Evolutionary conservation across 2,888 invertebrate species (phyloP).

Genomic region (Trichacis sp.): DNA sequence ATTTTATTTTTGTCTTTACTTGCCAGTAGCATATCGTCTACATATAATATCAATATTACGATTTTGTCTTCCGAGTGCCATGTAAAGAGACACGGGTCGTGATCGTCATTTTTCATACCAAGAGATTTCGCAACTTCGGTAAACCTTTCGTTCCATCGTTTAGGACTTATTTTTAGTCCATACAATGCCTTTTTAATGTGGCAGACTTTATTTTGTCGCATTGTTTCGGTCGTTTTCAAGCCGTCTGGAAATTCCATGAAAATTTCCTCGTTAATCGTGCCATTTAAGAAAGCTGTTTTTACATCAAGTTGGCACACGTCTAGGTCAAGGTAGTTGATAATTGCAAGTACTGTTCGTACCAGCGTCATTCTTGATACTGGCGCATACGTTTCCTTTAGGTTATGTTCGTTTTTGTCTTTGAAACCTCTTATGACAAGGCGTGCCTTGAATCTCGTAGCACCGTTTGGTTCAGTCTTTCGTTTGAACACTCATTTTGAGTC

Average conservation of each 20-base stretch:
- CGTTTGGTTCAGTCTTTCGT: constrained; percentile 17
- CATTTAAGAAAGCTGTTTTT: constrained; percentile 20
- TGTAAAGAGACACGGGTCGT: constrained; percentile 13
- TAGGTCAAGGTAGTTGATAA: constrained; percentile 19
- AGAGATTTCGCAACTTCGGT: constrained; percentile 23
- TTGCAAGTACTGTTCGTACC: constrained; percentile 17
- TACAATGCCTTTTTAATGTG: constrained; percentile 36
- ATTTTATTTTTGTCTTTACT: not conserved
- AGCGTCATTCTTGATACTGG: constrained; percentile 22
- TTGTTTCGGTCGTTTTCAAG: not conserved
- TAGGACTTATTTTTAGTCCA: constrained; percentile 29
- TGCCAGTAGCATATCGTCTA: too few relatives aligned
- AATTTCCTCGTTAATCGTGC: constrained; percentile 9
- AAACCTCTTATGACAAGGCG: constrained; percentile 31
- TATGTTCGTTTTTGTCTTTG: constrained; percentile 26
- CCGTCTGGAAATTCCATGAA: constrained; percentile 17
- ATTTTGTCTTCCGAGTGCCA: not conserved
- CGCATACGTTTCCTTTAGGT: too few relatives aligned
- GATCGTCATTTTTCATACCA: constrained; percentile 26
- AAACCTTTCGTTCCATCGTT: constrained; percentile 25
- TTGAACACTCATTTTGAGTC: too few relatives aligned
- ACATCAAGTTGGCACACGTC: too few relatives aligned
- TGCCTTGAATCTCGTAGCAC: constrained; percentile 15
- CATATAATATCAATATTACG: not conserved
- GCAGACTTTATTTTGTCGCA: constrained; percentile 23